These are phyloP conservation scores for Drosophila atripex DNA, from an alignment of 2,888 invertebrate species.

Conservation along the genomic window DNA sequence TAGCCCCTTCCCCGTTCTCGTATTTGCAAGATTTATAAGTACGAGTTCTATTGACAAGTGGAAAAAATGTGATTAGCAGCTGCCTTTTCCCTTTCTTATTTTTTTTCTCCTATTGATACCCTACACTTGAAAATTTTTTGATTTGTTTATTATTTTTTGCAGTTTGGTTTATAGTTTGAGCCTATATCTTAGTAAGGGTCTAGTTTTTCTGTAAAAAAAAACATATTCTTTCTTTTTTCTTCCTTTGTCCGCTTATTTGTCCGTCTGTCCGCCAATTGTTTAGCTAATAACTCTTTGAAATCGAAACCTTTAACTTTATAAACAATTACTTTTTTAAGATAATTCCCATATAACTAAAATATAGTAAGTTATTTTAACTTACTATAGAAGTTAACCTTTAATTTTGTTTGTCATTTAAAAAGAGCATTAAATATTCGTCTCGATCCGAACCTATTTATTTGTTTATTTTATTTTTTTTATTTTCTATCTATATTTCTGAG, in stretches of 20 bases:
- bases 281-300: too few species aligned
- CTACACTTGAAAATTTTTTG: background rate
- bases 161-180: too few species aligned
- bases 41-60: slow-evolving; percentile 44
- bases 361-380: too few species aligned
- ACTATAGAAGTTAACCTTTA: background rate
- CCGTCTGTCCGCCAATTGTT: too few species aligned
- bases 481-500: background rate
- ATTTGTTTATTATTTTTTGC: too few species aligned
- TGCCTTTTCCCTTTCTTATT: background rate
- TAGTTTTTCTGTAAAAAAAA: too few species aligned
- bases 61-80: slow-evolving; percentile 33
- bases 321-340: too few species aligned
- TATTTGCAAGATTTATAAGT: slow-evolving; percentile 22
- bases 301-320: too few species aligned
- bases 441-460: background rate
- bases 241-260: too few species aligned
- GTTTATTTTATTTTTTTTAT: background rate
- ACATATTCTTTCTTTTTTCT: too few species aligned
- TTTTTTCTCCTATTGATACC: background rate
- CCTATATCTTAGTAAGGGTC: too few species aligned
- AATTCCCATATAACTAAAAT: too few species aligned
- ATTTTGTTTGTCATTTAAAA: background rate
- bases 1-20: slow-evolving; percentile 2
- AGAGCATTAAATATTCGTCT: background rate